These are phyloP conservation scores for Donacobius atricapilla DNA, from an alignment of 2,113 vertebrate genomes.

Conservation along the genomic window DNA sequence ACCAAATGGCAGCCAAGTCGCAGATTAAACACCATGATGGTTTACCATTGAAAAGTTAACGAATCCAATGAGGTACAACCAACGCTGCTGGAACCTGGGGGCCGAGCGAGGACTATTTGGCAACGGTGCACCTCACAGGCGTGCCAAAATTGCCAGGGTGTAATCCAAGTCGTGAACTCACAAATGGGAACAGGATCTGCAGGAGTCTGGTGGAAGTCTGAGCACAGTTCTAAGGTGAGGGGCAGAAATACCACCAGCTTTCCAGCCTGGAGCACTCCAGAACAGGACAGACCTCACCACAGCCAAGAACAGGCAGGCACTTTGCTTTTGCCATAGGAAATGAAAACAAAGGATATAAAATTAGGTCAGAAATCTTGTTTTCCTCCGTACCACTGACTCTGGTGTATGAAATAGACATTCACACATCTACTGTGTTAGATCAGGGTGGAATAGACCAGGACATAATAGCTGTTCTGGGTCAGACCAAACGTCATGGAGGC, in stretches of 20 bases:
- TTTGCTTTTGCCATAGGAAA: constrained; percentile 15
- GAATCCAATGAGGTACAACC: neutral
- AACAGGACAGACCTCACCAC: neutral
- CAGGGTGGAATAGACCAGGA: neutral
- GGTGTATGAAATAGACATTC: neutral
- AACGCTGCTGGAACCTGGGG: neutral
- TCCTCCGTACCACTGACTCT: neutral
- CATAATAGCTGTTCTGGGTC: neutral
- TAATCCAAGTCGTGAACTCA: neutral
- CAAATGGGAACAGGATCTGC: neutral
- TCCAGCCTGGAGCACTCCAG: neutral
- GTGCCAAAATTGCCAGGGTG: neutral
- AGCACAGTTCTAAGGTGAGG: neutral
- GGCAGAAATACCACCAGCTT: neutral
- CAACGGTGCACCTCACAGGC: rapidly evolving
- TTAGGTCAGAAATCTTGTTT: constrained; percentile 17
- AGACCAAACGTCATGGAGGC: neutral
- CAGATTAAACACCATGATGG: neutral
- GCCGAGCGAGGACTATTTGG: rapidly evolving
- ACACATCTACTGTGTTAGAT: neutral
- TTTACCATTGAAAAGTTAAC: neutral
- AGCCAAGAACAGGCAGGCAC: neutral
- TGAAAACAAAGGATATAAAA: constrained; percentile 35
- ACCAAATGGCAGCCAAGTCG: neutral
- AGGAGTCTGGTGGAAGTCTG: neutral